Conservation (phyloP, 2,888 invertebrate genomes). For the Aelia acuminata region DNA sequence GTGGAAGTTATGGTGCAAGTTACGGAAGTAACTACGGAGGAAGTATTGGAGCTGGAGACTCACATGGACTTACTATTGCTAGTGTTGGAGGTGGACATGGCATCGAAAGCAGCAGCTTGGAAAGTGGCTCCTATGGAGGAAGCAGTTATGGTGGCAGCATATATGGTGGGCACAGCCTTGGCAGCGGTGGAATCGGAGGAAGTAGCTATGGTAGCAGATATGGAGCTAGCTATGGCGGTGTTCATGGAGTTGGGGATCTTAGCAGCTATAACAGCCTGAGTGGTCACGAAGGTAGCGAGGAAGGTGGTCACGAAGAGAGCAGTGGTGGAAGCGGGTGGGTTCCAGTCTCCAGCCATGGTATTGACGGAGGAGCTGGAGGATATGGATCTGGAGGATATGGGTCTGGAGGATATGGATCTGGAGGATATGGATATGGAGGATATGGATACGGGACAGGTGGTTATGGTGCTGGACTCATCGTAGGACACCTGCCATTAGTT, state of each 20-base stretch:
- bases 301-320: neutral
- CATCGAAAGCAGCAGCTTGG: neutral
- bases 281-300: constrained; percentile 37
- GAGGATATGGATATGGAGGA: constrained; percentile 26
- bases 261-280: neutral
- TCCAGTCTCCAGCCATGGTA: neutral
- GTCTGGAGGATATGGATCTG: neutral
- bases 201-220: constrained; percentile 25
- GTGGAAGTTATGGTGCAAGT: constrained; percentile 29
- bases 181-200: constrained; percentile 20
- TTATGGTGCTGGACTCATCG: constrained; percentile 11
- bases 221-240: constrained; percentile 24
- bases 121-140: neutral
- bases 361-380: constrained; percentile 36
- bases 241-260: neutral
- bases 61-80: constrained; percentile 51
- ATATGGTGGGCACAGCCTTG: constrained; percentile 19
- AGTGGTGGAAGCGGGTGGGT: constrained; percentile 9
- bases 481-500: constrained; percentile 1
- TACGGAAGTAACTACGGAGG: constrained; percentile 37
- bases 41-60: neutral
- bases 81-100: constrained; percentile 29
- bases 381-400: neutral
- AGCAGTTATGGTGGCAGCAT: neutral
- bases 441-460: constrained; percentile 50